These are phyloP conservation scores for Metalampra italica DNA, from an alignment of 2,888 invertebrate species.

Conservation along the genomic window DNA sequence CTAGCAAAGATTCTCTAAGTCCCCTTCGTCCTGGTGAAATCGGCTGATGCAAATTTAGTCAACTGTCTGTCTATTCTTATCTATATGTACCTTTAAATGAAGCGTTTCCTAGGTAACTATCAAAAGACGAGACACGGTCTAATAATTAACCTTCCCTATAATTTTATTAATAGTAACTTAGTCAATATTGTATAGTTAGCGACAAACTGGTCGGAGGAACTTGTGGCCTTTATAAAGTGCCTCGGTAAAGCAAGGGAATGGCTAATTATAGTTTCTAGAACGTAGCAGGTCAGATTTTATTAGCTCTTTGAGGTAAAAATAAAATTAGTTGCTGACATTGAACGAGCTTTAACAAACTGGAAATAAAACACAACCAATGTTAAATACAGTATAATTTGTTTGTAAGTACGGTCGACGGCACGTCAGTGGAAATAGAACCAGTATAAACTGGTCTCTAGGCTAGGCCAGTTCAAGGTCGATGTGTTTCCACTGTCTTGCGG, in stretches of 20 bases:
- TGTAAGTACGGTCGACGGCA: too few species aligned
- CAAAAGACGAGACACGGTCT: neutral
- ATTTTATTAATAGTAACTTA: conserved; percentile 31
- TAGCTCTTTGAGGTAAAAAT: neutral
- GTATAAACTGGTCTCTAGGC: too few species aligned
- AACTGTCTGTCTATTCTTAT: too few species aligned
- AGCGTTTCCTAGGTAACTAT: too few species aligned
- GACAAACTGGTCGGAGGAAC: conserved; percentile 29
- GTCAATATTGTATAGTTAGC: conserved; percentile 27
- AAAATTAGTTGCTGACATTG: conserved; percentile 7
- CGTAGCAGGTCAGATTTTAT: conserved; percentile 3
- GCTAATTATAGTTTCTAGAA: conserved; percentile 26
- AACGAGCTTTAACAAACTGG: neutral
- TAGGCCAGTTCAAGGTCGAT: too few species aligned
- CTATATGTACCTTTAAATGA: too few species aligned
- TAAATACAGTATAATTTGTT: neutral
- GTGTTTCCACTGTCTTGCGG: too few species aligned
- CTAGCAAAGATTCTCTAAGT: too few species aligned
- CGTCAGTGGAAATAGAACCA: too few species aligned
- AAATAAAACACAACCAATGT: neutral
- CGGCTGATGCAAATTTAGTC: too few species aligned
- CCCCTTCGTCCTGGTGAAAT: too few species aligned
- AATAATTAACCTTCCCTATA: conserved; percentile 16
- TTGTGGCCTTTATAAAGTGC: conserved; percentile 22
- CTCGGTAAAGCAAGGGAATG: conserved; percentile 25